A percentile compares a stretch with the other conserved stretches of the same genome.
Conservation (phyloP, 2,797 vertebrate genomes). For the Phoxinus dragarum region DNA sequence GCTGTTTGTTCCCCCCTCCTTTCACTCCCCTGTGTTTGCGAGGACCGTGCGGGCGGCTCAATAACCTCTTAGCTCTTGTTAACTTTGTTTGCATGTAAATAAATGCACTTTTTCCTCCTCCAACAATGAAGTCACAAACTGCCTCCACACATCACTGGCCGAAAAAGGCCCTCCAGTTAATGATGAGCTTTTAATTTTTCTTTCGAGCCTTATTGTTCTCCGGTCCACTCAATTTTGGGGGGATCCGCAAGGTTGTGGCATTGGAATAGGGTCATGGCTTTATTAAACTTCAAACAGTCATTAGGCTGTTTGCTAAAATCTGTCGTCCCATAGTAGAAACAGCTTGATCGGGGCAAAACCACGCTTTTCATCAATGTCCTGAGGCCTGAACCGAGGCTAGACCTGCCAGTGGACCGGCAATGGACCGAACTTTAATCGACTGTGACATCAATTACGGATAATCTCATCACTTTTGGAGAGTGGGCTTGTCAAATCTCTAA, state of each 20-base stretch:
- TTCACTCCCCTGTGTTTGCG: constrained; percentile 34
- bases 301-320: constrained; percentile 85
- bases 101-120: constrained; percentile 48
- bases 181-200: constrained; percentile 59
- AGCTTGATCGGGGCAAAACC: constrained; percentile 80
- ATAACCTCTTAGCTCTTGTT: constrained; percentile 52
- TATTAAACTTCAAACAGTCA: constrained; percentile 91
- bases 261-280: constrained; percentile 85
- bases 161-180: constrained; percentile 59
- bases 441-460: constrained; percentile 94
- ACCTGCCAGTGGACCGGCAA: constrained; percentile 86
- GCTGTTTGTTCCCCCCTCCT: constrained; percentile 38
- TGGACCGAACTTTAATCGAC: constrained; percentile 87
- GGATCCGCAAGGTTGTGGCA: constrained; percentile 78
- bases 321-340: constrained; percentile 80
- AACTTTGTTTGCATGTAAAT: constrained; percentile 65
- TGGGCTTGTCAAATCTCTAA: constrained; percentile 90
- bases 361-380: constrained; percentile 86
- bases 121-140: constrained; percentile 61
- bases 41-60: constrained; percentile 37
- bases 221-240: constrained; percentile 69
- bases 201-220: constrained; percentile 46
- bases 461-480: constrained; percentile 93
- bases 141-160: constrained; percentile 60
- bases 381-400: constrained; percentile 85